Conservation (phyloP, 2,888 invertebrate genomes). For the Microplitis deprimator region DNA sequence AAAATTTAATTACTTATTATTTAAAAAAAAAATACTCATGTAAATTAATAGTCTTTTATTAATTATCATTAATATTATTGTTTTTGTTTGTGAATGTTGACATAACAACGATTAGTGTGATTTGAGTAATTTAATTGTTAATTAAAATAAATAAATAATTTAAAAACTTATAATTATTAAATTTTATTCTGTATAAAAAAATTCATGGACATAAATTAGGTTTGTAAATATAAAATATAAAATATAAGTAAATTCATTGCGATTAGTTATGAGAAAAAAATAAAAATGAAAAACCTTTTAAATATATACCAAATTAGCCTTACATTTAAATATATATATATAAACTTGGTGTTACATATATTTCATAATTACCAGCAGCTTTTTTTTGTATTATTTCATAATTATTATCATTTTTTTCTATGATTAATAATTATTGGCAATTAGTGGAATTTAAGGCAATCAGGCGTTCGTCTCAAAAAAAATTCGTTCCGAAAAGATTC, state of each 20-base stretch:
- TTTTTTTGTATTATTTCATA: not conserved
- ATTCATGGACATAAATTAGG: conserved; percentile 55
- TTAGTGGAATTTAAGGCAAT: too few species aligned
- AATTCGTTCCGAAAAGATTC: too few species aligned
- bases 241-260: conserved; percentile 52
- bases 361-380: not conserved
- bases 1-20: not conserved
- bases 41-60: conserved; percentile 37
- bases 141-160: conserved; percentile 9
- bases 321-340: conserved; percentile 52
- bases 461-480: too few species aligned
- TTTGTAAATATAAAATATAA: conserved; percentile 57
- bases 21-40: not conserved
- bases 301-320: conserved; percentile 59
- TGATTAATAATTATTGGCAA: too few species aligned
- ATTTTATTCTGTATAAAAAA: conserved; percentile 48
- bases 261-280: conserved; percentile 48
- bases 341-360: conserved; percentile 17
- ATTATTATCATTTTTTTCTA: too few species aligned
- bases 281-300: conserved; percentile 25
- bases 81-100: conserved; percentile 52
- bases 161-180: not conserved
- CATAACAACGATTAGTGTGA: conserved; percentile 50
- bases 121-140: conserved; percentile 52
- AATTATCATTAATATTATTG: conserved; percentile 39